Conservation (phyloP, 2,888 invertebrate species). For the Mesoligia furuncula region DNA sequence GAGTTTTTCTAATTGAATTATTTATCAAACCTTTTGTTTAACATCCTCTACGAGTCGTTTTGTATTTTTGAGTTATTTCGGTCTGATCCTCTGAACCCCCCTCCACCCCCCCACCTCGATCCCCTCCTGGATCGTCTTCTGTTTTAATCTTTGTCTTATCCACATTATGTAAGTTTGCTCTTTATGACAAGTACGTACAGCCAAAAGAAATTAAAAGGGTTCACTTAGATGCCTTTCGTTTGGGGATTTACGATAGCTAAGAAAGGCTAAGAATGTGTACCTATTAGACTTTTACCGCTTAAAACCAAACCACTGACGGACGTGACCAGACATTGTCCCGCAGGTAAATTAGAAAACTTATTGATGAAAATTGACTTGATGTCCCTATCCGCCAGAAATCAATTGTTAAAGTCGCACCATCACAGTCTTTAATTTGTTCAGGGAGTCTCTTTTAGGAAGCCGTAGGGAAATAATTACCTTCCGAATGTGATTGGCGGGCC, state of each 20-base stretch:
- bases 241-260: neutral
- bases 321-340: neutral
- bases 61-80: neutral
- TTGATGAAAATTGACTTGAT: neutral
- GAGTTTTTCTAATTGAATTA: neutral
- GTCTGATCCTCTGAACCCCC: no score
- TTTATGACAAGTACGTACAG: no score
- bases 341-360: neutral
- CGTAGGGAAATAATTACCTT: slow-evolving; percentile 1
- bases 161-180: no score
- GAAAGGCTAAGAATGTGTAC: neutral
- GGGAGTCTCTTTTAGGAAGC: neutral
- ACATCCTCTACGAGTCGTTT: neutral
- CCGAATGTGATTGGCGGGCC: neutral
- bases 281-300: neutral
- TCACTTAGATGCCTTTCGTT: neutral
- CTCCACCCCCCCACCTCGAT: no score
- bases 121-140: no score
- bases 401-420: neutral
- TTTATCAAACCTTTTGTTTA: neutral
- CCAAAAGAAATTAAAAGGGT: no score
- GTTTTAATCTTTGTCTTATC: no score
- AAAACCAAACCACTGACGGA: neutral
- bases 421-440: neutral
- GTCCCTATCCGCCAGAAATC: neutral